Evolutionary conservation across 2,888 invertebrate species (phyloP).

Genomic region (Sarcophaga rosellei): DNA sequence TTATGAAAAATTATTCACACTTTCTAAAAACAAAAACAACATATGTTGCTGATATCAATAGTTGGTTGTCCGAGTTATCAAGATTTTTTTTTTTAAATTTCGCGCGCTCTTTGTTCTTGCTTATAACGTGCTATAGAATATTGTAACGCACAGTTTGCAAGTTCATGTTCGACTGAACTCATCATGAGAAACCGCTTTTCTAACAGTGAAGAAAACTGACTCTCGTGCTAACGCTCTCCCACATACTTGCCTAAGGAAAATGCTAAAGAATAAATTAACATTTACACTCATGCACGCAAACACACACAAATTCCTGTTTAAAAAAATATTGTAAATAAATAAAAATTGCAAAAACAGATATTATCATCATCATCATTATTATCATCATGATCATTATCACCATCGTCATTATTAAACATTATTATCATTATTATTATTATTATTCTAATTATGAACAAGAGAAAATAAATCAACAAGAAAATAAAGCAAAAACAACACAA

Average conservation of each 20-base stretch:
- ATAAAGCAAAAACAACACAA: not conserved
- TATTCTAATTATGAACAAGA: not conserved
- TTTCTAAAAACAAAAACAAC: too few species aligned
- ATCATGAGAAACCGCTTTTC: not conserved
- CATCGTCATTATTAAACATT: constrained; percentile 19
- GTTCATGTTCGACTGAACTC: constrained; percentile 60
- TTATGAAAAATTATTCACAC: not conserved
- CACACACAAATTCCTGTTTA: not conserved
- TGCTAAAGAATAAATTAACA: constrained; percentile 21
- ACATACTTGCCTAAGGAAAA: constrained; percentile 46
- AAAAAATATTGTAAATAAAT: constrained; percentile 51
- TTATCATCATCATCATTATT: constrained; percentile 16
- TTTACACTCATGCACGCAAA: constrained; percentile 11
- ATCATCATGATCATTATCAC: constrained; percentile 19
- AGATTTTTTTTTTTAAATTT: not conserved
- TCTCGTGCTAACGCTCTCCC: not conserved
- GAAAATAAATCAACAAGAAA: constrained; percentile 14
- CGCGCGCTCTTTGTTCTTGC: not conserved
- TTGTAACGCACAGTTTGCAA: constrained; percentile 54
- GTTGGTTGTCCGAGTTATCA: too few species aligned
- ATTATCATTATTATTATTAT: constrained; percentile 20
- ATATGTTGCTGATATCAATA: too few species aligned
- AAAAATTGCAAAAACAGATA: constrained; percentile 37
- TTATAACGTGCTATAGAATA: not conserved
- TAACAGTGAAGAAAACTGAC: not conserved